A percentile compares a stretch with the other conserved stretches of the same genome.
Conservation (phyloP, 2,113 vertebrate species). For the Vicugna pacos region DNA sequence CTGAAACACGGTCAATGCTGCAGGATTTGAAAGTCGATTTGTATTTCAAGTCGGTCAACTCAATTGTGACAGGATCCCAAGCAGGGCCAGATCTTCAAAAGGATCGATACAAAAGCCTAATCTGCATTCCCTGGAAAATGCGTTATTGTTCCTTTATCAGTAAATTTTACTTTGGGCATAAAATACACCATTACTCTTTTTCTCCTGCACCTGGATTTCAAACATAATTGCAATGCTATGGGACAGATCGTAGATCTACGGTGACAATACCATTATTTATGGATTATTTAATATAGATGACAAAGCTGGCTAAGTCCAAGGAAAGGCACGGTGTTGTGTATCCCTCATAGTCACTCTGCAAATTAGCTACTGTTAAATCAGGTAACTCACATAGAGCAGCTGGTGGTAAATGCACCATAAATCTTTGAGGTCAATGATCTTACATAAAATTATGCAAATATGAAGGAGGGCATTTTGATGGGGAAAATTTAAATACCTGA, state of each 20-base stretch:
- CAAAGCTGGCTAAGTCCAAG: not conserved
- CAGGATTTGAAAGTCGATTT: not conserved
- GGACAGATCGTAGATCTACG: not conserved
- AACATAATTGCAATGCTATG: not conserved
- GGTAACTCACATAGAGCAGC: not conserved
- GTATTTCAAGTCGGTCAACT: too few species aligned
- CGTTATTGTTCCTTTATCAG: not conserved
- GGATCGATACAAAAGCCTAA: not conserved
- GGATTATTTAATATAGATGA: not conserved
- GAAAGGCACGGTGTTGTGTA: accelerated
- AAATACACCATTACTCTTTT: not conserved
- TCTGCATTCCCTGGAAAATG: not conserved
- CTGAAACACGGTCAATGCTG: not conserved
- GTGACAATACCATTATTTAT: not conserved
- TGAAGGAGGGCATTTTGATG: not conserved
- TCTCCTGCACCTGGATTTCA: accelerated
- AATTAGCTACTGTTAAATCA: too few species aligned
- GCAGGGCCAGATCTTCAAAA: not conserved
- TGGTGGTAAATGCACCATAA: accelerated
- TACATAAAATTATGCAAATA: not conserved
- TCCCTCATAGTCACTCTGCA: accelerated
- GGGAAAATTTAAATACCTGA: not conserved
- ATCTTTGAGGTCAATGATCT: not conserved
- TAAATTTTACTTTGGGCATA: not conserved
- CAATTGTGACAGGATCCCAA: not conserved